Base-by-base conservation (phyloP, 2,113 vertebrate genomes). In the Taxidea taxus region DNA sequence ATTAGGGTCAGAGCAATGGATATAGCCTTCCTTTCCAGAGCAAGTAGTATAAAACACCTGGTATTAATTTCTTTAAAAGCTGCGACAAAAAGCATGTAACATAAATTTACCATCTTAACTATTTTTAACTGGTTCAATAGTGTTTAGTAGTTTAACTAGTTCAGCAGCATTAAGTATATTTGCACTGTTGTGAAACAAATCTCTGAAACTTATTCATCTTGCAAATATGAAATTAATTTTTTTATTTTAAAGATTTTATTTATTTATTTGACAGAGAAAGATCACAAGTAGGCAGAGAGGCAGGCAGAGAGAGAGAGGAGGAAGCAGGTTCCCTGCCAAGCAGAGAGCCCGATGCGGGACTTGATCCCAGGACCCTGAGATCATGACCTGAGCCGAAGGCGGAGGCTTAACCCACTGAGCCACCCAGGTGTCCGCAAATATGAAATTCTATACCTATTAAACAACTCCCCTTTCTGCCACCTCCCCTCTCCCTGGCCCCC, bases 151-250 rank as follows among this genome's bases (percentile, higher is more conserved):
- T 77, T 77, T 47, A 75, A 75, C 27, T 20, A 75, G 47, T 60
- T 87, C 34, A 39, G 37, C 25, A 75, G 51, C 44, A 29, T 78
- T 90, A 82, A 66, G 8, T 87, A 87, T 66, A 92, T 56, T 83
- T 27, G 77, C 34, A 60, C 0, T 88, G 42, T 39, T 77, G 16
- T 81, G 54, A 94, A 93, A 84, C 10, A 90, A 47, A 66, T 87
- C 51, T 39, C 64, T 34, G 56, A 51, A 93, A 87, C 44, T 70
- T 87, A 68, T 91, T 91, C 47, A 72, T 81, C 68, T 58, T 89
- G 18, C 42, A 94, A 91, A 92, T 78, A 62, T 60, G 31, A 94
- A 97, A 70, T 29, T 90, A n/a, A n/a, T n/a, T n/a, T n/a, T n/a
- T n/a, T n/a, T n/a, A n/a, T n/a, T n/a, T n/a, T n/a, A n/a, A n/a